A percentile compares a stretch with the other conserved stretches of the same genome.
phyloP scores from a whole-genome alignment of 2,113 vertebrate genomes.

The Suncus etruscus region DNA sequence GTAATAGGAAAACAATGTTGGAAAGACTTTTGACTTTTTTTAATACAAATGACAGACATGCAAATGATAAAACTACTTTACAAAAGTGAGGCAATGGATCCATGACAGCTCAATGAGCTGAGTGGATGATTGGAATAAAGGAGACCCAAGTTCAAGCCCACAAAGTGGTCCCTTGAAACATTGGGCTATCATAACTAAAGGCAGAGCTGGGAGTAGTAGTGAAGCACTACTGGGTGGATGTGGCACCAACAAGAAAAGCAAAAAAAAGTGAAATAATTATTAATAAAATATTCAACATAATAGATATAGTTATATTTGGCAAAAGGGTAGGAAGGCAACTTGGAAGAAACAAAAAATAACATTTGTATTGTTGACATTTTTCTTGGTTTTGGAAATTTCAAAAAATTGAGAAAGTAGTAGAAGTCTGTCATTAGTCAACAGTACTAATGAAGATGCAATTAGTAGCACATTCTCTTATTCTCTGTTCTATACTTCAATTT shows the following conservation, averaged over 20 bases:
- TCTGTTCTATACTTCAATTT: background rate
- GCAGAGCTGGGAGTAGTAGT: no score
- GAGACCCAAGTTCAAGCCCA: no score
- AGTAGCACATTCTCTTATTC: background rate
- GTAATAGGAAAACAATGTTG: no score
- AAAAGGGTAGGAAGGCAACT: background rate
- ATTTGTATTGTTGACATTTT: background rate
- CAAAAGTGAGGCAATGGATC: background rate
- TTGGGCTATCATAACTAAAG: no score
- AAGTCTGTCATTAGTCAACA: background rate
- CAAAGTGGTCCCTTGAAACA: no score
- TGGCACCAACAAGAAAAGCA: no score
- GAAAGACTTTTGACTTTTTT: no score
- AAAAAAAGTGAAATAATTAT: no score
- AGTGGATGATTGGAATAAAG: no score
- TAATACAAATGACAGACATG: no score
- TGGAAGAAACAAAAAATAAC: background rate
- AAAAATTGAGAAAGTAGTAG: background rate
- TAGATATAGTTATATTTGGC: background rate
- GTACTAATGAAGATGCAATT: background rate
- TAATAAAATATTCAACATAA: slow-evolving; percentile 25
- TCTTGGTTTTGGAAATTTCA: slow-evolving; percentile 9
- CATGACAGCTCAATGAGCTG: no score
- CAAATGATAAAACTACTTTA: slow-evolving; percentile 19
- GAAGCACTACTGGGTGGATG: no score